A percentile compares a stretch with the other conserved stretches of the same genome.
Evolutionary conservation across 2,113 vertebrate species (phyloP).

Genomic region (Maccullochella peelii): DNA sequence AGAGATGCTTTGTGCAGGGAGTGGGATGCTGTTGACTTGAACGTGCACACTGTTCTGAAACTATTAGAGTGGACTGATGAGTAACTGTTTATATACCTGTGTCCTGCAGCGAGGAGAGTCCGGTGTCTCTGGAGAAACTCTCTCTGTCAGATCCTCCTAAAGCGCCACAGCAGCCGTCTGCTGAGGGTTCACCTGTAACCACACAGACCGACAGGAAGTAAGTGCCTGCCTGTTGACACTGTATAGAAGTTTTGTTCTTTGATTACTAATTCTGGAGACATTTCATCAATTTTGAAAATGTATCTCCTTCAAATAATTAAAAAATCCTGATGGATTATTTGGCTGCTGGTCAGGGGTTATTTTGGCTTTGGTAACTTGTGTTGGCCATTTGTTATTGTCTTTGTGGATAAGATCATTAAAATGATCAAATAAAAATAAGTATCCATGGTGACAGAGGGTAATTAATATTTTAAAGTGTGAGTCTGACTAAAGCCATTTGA

Average conservation of each 20-base stretch:
- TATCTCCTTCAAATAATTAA: no score
- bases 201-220: constrained; percentile 81
- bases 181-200: constrained; percentile 56
- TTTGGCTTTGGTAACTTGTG: no score
- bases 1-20: no score
- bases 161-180: constrained; percentile 59
- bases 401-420: no score
- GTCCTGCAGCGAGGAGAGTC: constrained; percentile 76
- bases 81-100: neutral
- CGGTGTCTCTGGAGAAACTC: constrained; percentile 79
- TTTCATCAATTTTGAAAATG: neutral
- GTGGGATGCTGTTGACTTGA: neutral
- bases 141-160: constrained; percentile 69
- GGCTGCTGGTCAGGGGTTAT: no score
- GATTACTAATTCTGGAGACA: neutral
- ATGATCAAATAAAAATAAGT: no score
- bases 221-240: neutral
- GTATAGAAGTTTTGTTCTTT: neutral
- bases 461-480: neutral
- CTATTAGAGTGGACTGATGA: neutral
- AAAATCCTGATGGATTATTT: no score
- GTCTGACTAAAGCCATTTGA: neutral
- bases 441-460: no score
- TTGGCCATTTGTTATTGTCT: no score
- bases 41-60: neutral